Conservation (phyloP, 64 coral and sea anemone species). For the Trachythela sp. region DNA sequence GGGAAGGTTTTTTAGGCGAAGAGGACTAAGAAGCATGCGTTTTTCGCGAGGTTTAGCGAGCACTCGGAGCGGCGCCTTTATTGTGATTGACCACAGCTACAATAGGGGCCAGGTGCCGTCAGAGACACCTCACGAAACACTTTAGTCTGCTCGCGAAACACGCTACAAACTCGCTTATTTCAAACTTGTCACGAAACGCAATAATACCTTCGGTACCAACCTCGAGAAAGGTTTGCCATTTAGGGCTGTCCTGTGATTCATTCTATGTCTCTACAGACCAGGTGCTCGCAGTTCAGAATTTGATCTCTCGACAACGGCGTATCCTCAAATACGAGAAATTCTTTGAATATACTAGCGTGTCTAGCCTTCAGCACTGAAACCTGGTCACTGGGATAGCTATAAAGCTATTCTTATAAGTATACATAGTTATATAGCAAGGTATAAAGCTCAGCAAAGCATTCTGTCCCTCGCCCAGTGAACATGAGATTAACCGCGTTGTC, state of each 20-base stretch:
- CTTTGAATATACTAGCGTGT: neutral
- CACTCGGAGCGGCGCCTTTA: neutral
- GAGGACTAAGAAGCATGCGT: neutral
- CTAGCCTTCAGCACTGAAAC: neutral
- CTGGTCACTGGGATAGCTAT: neutral
- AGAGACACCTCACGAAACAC: neutral
- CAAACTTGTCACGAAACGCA: neutral
- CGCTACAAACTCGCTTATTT: neutral
- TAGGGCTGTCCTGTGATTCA: neutral
- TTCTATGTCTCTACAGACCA: neutral
- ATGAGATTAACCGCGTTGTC: neutral
- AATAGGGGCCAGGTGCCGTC: slow-evolving; percentile 18
- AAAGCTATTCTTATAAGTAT: neutral
- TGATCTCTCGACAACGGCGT: slow-evolving; percentile 1
- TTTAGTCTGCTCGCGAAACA: neutral
- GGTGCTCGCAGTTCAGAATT: neutral
- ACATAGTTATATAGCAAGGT: neutral
- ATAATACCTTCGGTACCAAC: neutral
- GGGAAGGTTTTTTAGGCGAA: neutral
- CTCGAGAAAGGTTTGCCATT: neutral
- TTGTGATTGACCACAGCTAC: slow-evolving; percentile 24
- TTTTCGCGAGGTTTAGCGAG: neutral
- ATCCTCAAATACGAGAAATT: neutral
- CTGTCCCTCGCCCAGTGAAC: neutral
- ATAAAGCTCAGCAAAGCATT: neutral